Evolutionary conservation across 2,113 vertebrate genomes (phyloP).

Genomic region (Diadophis punctatus): DNA sequence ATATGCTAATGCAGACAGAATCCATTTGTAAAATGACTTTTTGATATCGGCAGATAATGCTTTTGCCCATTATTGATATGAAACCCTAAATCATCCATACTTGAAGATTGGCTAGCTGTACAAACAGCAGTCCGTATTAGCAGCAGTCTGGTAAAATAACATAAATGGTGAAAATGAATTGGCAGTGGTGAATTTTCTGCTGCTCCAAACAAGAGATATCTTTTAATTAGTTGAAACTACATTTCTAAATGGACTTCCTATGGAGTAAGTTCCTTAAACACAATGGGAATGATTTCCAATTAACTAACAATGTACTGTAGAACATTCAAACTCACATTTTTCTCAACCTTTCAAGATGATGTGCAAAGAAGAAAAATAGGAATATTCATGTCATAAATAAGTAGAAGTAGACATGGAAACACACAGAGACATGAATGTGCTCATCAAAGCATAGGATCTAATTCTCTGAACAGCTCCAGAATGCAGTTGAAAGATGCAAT

Average conservation of each 20-base stretch:
- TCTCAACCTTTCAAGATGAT: background rate
- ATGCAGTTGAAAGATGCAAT: no score
- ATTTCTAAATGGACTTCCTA: background rate
- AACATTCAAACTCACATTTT: background rate
- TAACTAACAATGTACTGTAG: background rate
- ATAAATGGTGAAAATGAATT: background rate
- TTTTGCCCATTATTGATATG: background rate
- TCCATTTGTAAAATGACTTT: conserved; percentile 1
- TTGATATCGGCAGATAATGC: background rate
- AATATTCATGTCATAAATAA: background rate
- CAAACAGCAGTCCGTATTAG: no score
- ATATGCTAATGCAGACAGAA: background rate
- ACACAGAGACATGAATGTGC: background rate
- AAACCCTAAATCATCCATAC: background rate
- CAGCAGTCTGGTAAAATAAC: background rate
- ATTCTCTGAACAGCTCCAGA: no score
- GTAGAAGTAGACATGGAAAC: background rate
- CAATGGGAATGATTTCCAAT: background rate
- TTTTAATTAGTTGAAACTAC: background rate
- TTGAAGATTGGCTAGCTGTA: background rate
- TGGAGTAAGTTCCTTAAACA: no score
- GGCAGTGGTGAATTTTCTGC: background rate
- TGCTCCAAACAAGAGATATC: background rate
- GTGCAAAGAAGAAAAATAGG: background rate
- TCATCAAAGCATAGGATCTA: background rate